These are phyloP conservation scores for Zootermopsis nevadensis DNA, from an alignment of 2,888 invertebrate species.

Conservation along the genomic window DNA sequence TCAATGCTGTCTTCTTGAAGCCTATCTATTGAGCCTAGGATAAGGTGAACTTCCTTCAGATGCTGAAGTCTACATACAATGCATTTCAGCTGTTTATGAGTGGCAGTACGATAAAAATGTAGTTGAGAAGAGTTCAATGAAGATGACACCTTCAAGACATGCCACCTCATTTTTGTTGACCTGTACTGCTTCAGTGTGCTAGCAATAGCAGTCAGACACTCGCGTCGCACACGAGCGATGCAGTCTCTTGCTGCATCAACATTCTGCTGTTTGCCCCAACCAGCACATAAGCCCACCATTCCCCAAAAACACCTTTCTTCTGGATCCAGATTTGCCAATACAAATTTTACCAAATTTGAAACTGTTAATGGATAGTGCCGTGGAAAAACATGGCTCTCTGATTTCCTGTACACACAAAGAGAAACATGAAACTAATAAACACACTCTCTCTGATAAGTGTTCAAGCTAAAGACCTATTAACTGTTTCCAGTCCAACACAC, in stretches of 20 bases:
- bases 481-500: too few relatives aligned
- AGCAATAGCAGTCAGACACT: constrained; percentile 37
- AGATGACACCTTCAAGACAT: not conserved
- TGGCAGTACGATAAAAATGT: not conserved
- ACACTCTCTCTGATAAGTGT: too few relatives aligned
- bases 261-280: constrained; percentile 39
- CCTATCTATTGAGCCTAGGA: constrained; percentile 39
- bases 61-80: constrained; percentile 44
- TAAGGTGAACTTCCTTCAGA: constrained; percentile 42
- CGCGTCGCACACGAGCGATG: constrained; percentile 38
- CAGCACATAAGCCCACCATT: constrained; percentile 44
- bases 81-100: not conserved
- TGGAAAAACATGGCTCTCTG: constrained; percentile 79
- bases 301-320: constrained; percentile 39
- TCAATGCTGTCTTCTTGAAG: constrained; percentile 13
- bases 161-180: constrained; percentile 10
- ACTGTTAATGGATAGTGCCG: constrained; percentile 71
- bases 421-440: not conserved
- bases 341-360: constrained; percentile 76
- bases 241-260: constrained; percentile 38
- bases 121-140: not conserved
- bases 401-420: constrained; percentile 67
- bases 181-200: constrained; percentile 39
- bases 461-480: too few relatives aligned
- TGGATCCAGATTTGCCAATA: constrained; percentile 75